Conservation (phyloP, 1,140 invertebrate species). For the Nasonia vitripennis region DNA sequence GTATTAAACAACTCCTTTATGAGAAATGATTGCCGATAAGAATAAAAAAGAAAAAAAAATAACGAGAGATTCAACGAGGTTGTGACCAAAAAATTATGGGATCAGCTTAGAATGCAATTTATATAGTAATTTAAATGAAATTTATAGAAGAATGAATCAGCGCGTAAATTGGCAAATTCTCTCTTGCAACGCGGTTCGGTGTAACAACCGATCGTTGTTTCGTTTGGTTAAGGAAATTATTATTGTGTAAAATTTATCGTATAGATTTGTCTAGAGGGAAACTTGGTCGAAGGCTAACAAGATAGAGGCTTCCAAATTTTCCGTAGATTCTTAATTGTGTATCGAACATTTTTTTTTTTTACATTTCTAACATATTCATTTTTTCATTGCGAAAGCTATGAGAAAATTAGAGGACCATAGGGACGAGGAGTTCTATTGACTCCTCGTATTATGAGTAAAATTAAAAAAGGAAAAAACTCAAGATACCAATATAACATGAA, state of each 20-base stretch:
- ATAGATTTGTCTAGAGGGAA: not conserved
- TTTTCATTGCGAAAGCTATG: constrained; percentile 5
- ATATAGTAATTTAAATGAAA: constrained; percentile 55
- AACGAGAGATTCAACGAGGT: constrained; percentile 63
- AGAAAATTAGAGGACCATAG: constrained; percentile 52
- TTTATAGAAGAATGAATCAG: not conserved
- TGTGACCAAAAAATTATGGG: constrained; percentile 72
- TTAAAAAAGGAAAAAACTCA: constrained; percentile 30
- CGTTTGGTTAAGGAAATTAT: not conserved
- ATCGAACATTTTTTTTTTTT: constrained; percentile 9
- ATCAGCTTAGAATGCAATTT: constrained; percentile 71
- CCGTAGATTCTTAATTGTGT: not conserved
- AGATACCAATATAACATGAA: constrained; percentile 9
- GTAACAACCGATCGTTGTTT: not conserved
- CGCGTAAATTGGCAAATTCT: constrained; percentile 15
- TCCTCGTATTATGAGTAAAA: constrained; percentile 38
- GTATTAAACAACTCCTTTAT: constrained; percentile 31
- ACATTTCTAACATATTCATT: constrained; percentile 7
- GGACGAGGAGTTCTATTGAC: constrained; percentile 49
- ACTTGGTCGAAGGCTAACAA: not conserved
- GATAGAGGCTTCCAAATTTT: constrained; percentile 9
- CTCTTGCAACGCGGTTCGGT: too few relatives aligned
- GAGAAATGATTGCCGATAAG: constrained; percentile 12
- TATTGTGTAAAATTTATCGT: not conserved
- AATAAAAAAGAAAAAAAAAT: constrained; percentile 23